Conservation (phyloP, 1,140 invertebrate genomes). For the Lethrus apterus region DNA sequence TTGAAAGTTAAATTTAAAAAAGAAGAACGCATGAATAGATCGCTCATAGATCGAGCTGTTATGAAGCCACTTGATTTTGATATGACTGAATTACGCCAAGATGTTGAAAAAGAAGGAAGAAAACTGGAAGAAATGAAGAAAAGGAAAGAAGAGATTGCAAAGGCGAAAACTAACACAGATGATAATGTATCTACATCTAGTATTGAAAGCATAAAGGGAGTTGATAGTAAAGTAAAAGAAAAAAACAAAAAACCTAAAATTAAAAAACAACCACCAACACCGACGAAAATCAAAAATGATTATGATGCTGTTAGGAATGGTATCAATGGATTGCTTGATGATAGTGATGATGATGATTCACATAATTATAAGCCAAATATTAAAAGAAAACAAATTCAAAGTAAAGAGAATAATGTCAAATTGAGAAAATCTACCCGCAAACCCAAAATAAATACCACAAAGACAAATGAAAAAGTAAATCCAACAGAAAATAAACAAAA, state of each 20-base stretch:
- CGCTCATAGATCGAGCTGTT: slow-evolving; percentile 43
- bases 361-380: not conserved
- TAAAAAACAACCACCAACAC: slow-evolving; percentile 1
- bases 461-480: not conserved
- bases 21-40: slow-evolving; percentile 42
- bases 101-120: slow-evolving; percentile 35
- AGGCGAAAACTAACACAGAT: not conserved
- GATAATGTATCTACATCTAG: no score
- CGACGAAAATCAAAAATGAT: not conserved
- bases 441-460: not conserved
- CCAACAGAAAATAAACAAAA: not conserved
- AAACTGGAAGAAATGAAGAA: slow-evolving; percentile 31
- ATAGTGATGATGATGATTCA: slow-evolving; percentile 2
- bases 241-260: not conserved
- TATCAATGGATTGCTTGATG: slow-evolving; percentile 1
- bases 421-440: slow-evolving; percentile 2
- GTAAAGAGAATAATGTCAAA: not conserved
- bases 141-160: slow-evolving; percentile 24
- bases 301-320: slow-evolving; percentile 6
- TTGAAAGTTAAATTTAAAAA: slow-evolving; percentile 66
- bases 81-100: slow-evolving; percentile 42
- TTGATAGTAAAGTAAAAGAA: not conserved
- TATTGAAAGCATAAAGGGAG: not conserved
- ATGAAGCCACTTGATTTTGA: slow-evolving; percentile 43
- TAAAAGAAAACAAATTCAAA: not conserved